Base-by-base conservation (phyloP, 2,797 vertebrate genomes). In the Ptychadena robeensis region DNA sequence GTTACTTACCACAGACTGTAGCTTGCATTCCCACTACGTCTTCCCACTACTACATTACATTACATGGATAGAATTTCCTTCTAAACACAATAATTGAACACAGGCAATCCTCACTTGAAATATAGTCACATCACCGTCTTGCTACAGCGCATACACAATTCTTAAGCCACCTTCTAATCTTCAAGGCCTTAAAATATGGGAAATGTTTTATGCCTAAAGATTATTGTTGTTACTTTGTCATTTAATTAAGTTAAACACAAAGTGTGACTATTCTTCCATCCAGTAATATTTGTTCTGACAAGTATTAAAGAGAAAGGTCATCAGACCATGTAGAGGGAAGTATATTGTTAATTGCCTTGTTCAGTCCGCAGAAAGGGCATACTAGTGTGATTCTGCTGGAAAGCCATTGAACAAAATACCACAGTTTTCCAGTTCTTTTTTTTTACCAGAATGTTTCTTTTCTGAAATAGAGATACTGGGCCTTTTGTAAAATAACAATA, bases 221-320 rank as follows among this genome's bases (percentile, higher is more conserved):
- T 73, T 66, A 79, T 73, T 83, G 82, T 79, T 83, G 82, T 73
- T 73, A 79, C 74, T 73, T 83, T 83, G 81, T 83, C 73, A 78
- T 65, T 83, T 79, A 83, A 72, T 83, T 82, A 82, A 76, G 35
- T 71, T 64, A 73, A 78, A 79, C 61, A 73, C 67, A 79, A 66
- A 83, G 70, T 79, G 37, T 44, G 74, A 63, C 76, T 83, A 67
- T 28, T 83, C 70, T 73, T 32, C 76, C 76, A 73, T 83, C 71
- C 76, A 68, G 75, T 79, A 83, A 79, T 68, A 79, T 83, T 73
- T 79, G 69, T 79, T 73, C 82, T 73, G 70, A 83, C 82, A 83
- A 73, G 76, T 73, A 83, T 83, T 83, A 79, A 79, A 79, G 63
- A 28, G 70, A 73, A 73, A 83, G 76, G 82, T 79, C 76, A 74